Base-by-base conservation (phyloP, 2,113 vertebrate species). In the Cyanoramphus novaezelandiae region DNA sequence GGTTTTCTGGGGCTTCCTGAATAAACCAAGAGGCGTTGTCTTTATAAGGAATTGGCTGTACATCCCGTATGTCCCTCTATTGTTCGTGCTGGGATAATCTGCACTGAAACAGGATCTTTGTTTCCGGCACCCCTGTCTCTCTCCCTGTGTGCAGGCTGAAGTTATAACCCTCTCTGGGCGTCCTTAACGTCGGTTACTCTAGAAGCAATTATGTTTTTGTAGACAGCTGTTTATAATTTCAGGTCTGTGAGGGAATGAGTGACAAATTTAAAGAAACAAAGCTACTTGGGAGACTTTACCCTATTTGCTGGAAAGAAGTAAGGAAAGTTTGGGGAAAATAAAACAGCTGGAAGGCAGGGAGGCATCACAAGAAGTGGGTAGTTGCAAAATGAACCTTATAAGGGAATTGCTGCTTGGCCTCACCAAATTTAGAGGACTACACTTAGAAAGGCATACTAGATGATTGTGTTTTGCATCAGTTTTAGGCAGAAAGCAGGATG, bases 181-280 rank as follows among this genome's bases (percentile, higher is more conserved):
- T 41, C 33, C 35, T 88, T 88, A 84, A 65, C 1, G 2, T n/a
- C 49, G 62, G 43, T 84, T 94, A 35, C 18, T 95, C 72, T 46
- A 89, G 28, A 79, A 93, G 88, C 25, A 84, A 57, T 87, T 91
- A 83, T 84, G 55, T 59, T 93, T 83, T 90, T 91, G 67, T 46
- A 85, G 77, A 39, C 92, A 96, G 91, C 92, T 95, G 88, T 95
- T 96, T 94, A 72, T 87, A 93, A 96, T 96, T 96, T 94, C 86
- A 91, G 83, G 57, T 94, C 86, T 86, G 11, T 86, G 62, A 92
- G 47, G 80, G 77, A 93, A 89, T 69, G 28, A 96, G 52, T 64
- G 88, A 93, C 13, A 46, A 84, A 88, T 88, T 92, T 79, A 88
- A 90, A 92, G 86, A 82, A 95, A 85, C 71, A 77, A 72, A 92